Percentiles rank a stretch among this genome's conserved stretches.
phyloP scores from a whole-genome alignment of 2,888 invertebrate species.

The Epirrita christyi region DNA sequence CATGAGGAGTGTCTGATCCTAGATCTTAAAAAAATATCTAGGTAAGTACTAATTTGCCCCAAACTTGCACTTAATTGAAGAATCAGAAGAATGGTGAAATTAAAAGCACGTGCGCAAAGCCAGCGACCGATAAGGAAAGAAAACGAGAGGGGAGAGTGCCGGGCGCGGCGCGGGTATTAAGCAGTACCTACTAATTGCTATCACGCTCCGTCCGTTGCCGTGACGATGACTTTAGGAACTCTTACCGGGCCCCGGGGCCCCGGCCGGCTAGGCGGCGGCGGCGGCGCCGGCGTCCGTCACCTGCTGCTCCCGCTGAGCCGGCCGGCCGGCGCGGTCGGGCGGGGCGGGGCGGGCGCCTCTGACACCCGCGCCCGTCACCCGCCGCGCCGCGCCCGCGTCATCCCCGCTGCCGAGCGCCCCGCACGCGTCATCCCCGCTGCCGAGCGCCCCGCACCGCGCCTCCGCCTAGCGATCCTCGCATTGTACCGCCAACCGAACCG shows the following conservation, averaged over 20 bases:
- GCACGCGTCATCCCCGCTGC: constrained; percentile 34
- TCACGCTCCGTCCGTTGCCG: background rate
- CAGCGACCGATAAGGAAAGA: background rate
- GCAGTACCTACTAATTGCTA: background rate
- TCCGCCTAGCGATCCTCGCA: constrained; percentile 34
- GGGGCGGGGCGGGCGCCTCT: constrained; percentile 5
- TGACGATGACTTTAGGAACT: background rate
- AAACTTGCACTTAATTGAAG: too few relatives aligned
- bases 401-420: constrained; percentile 32
- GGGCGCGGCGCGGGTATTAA: background rate
- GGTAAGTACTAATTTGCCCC: too few relatives aligned
- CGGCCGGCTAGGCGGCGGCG: constrained; percentile 33
- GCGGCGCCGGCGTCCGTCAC: constrained; percentile 70
- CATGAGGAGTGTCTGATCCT: too few relatives aligned
- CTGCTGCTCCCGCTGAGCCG: too few relatives aligned
- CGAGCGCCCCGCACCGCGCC: constrained; percentile 29
- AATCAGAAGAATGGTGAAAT: too few relatives aligned
- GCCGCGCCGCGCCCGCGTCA: constrained; percentile 38
- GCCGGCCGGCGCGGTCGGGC: constrained; percentile 55
- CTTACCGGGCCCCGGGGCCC: background rate
- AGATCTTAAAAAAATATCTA: too few relatives aligned
- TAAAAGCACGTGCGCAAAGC: background rate
- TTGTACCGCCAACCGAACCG: constrained; percentile 37
- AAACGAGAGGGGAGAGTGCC: background rate
- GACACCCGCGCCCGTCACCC: constrained; percentile 30